Percentiles rank a stretch among this genome's conserved stretches.
phyloP scores from a whole-genome alignment of 1,140 invertebrate genomes.

The Drosophila kikkawai region DNA sequence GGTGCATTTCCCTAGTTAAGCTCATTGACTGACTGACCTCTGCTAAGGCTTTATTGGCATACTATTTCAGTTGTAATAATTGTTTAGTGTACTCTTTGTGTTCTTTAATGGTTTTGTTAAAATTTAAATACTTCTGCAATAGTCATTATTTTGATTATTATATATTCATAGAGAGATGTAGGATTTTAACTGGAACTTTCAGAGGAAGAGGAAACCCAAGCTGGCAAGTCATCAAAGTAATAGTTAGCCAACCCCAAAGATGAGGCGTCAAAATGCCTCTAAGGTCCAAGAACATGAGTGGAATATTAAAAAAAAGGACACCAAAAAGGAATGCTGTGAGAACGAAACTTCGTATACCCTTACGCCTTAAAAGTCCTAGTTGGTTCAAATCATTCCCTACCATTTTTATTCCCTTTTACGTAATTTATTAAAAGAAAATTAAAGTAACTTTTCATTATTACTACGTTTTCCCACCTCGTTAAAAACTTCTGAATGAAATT shows the following conservation, averaged over 20 bases:
- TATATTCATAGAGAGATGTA: not conserved
- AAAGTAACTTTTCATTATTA: not conserved
- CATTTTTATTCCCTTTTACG: not conserved
- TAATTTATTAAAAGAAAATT: not conserved
- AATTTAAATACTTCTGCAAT: not conserved
- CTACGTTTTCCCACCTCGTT: not conserved
- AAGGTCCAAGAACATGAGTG: constrained; percentile 39
- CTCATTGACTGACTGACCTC: not conserved
- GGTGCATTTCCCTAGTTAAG: constrained; percentile 13
- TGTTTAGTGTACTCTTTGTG: not conserved
- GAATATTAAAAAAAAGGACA: constrained; percentile 57
- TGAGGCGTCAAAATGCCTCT: constrained; percentile 59
- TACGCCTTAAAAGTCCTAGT: not conserved
- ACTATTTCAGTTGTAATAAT: not conserved
- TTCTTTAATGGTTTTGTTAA: not conserved
- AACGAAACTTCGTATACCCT: not conserved
- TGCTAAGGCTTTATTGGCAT: not conserved
- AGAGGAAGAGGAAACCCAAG: constrained; percentile 8
- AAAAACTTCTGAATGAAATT: not conserved
- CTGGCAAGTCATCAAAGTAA: constrained; percentile 44
- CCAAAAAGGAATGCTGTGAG: not conserved
- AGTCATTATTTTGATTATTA: constrained; percentile 3
- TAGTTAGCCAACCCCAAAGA: constrained; percentile 37
- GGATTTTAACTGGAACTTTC: not conserved
- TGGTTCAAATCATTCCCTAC: not conserved